These are phyloP conservation scores for Sesamia inferens DNA, from an alignment of 2,888 invertebrate genomes.

Conservation along the genomic window DNA sequence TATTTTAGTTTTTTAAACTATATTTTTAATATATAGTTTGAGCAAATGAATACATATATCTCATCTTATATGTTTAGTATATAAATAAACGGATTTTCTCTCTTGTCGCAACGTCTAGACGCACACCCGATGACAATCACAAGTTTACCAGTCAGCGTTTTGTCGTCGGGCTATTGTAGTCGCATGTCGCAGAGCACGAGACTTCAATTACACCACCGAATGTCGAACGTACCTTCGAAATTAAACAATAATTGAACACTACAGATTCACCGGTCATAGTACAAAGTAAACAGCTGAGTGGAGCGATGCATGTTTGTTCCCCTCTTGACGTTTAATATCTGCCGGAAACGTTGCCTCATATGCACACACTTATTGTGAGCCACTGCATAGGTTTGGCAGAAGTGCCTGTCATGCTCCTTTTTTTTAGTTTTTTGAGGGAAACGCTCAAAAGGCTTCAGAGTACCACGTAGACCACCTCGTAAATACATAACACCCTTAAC, in stretches of 20 bases:
- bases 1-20: too few relatives aligned
- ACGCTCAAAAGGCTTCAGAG: too few relatives aligned
- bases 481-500: too few relatives aligned
- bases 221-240: not conserved
- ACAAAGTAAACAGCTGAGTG: constrained; percentile 48
- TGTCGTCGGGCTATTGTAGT: not conserved
- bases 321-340: constrained; percentile 67
- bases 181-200: not conserved
- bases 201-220: not conserved
- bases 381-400: constrained; percentile 24
- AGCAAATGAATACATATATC: too few relatives aligned
- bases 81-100: not conserved
- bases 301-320: constrained; percentile 55
- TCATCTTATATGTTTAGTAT: not conserved
- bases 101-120: not conserved
- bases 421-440: too few relatives aligned
- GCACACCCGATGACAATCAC: not conserved
- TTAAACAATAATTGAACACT: constrained; percentile 13
- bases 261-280: constrained; percentile 29
- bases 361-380: constrained; percentile 57
- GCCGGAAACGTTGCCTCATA: constrained; percentile 49
- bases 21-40: too few relatives aligned
- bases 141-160: not conserved
- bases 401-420: constrained; percentile 3
- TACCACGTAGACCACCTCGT: too few relatives aligned